These are phyloP conservation scores for Acanthopleura granulata DNA, from an alignment of 2,888 invertebrate genomes.

Conservation along the genomic window DNA sequence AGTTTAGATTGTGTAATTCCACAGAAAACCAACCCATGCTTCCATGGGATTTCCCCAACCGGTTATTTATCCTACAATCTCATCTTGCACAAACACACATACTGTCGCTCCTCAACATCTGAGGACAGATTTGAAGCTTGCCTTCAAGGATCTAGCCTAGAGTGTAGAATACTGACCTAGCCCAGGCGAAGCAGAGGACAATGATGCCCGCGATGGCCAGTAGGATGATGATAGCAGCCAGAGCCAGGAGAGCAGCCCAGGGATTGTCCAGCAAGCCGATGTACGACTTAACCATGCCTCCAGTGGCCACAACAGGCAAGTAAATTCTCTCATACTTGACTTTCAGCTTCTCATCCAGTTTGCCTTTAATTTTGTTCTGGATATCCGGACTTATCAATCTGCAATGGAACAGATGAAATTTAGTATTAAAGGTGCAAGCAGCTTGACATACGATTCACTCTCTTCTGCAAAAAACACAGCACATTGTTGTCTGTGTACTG, in stretches of 20 bases:
- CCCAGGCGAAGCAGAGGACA: constrained; percentile 11
- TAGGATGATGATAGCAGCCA: constrained; percentile 20
- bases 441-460: no score
- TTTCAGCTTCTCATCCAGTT: neutral
- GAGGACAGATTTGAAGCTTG: no score
- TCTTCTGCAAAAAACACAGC: no score
- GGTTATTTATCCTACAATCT: no score
- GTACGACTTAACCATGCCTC: constrained; percentile 46
- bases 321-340: constrained; percentile 7
- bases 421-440: no score
- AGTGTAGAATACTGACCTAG: neutral
- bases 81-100: no score
- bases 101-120: no score
- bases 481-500: no score
- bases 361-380: neutral
- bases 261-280: constrained; percentile 74
- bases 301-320: constrained; percentile 39
- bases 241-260: constrained; percentile 74
- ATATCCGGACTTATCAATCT: neutral
- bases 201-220: constrained; percentile 8
- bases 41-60: no score
- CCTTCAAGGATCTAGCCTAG: no score
- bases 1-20: no score
- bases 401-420: neutral
- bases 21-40: no score